Evolutionary conservation across 1,140 invertebrate genomes (phyloP).

Genomic region (Patella vulgata): DNA sequence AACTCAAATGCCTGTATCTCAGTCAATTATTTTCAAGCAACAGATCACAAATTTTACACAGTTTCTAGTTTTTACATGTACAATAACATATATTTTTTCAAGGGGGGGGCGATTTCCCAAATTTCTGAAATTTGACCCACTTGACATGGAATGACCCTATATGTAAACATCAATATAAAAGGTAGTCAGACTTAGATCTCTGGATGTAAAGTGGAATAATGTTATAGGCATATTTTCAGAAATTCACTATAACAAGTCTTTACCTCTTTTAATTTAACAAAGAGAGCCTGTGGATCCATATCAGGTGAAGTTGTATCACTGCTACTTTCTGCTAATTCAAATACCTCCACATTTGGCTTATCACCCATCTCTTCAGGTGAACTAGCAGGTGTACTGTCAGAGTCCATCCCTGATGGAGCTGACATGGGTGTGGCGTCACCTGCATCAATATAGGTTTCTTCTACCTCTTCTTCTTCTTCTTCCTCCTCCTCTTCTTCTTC

Average conservation of each 20-base stretch:
- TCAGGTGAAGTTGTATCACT: conserved; percentile 41
- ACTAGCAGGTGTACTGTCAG: conserved; percentile 20
- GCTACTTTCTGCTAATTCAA: conserved; percentile 33
- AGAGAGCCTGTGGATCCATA: conserved; percentile 44
- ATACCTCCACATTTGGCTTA: conserved; percentile 25
- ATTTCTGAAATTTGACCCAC: too few relatives aligned
- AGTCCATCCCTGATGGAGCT: conserved; percentile 23
- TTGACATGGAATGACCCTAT: too few relatives aligned
- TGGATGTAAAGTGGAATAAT: too few relatives aligned
- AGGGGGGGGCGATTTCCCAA: too few relatives aligned
- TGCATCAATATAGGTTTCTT: conserved; percentile 34
- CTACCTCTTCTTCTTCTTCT: conserved; percentile 7
- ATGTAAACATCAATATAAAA: too few relatives aligned
- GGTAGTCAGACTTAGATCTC: too few relatives aligned
- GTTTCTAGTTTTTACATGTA: too few relatives aligned
- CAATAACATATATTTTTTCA: too few relatives aligned
- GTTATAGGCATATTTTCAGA: too few relatives aligned
- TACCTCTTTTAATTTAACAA: conserved; percentile 78
- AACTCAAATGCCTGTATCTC: too few relatives aligned
- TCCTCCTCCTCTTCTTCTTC: background rate
- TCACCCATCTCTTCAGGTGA: conserved; percentile 31
- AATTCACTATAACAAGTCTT: background rate
- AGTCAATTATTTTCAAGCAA: too few relatives aligned
- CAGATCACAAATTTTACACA: too few relatives aligned
- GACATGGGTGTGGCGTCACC: conserved; percentile 43